Conservation (phyloP, 2,888 invertebrate species). For the Pammene fasciana region DNA sequence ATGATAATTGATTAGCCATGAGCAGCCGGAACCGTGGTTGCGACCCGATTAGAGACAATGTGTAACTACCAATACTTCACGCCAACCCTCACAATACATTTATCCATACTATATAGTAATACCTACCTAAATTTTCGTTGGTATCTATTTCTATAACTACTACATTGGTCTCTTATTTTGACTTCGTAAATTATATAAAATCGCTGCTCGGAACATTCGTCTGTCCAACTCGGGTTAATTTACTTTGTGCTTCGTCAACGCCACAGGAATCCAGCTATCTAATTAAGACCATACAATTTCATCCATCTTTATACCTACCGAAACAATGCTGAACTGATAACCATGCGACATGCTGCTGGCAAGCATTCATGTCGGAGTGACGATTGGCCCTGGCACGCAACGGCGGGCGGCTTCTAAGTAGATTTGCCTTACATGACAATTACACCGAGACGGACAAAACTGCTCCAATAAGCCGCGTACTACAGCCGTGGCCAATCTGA, state of each 20-base stretch:
- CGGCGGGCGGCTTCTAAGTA: constrained; percentile 17
- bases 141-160: too few species aligned
- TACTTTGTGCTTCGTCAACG: not conserved
- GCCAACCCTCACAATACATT: not conserved
- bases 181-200: not conserved
- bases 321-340: constrained; percentile 12
- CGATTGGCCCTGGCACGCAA: constrained; percentile 50
- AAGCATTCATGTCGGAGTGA: constrained; percentile 38
- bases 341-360: constrained; percentile 30
- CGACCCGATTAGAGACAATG: constrained; percentile 31
- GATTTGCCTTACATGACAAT: constrained; percentile 42
- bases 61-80: constrained; percentile 22
- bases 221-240: too few species aligned
- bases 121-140: not conserved
- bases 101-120: not conserved
- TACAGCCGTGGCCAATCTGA: constrained; percentile 44
- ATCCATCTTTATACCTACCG: constrained; percentile 9
- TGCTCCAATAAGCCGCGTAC: constrained; percentile 43
- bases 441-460: constrained; percentile 45
- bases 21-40: constrained; percentile 44
- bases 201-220: too few species aligned
- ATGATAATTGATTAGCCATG: constrained; percentile 53
- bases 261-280: not conserved
- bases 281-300: constrained; percentile 13
- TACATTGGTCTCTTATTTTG: not conserved